A percentile compares a stretch with the other conserved stretches of the same genome.
phyloP scores from a whole-genome alignment of 2,113 vertebrate genomes.

The Burhinus oedicnemus region DNA sequence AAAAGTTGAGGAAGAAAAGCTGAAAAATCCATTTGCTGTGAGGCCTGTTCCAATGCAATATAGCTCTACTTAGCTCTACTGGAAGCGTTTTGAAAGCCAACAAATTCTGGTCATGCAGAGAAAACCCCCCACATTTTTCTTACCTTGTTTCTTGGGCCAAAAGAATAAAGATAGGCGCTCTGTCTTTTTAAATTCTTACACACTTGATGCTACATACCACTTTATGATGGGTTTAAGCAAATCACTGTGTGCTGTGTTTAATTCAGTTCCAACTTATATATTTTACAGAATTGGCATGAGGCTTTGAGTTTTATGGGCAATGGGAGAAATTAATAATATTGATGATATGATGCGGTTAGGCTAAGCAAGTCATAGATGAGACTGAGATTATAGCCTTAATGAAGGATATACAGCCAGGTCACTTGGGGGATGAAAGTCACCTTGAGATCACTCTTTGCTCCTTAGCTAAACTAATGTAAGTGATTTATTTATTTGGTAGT shows the following conservation, averaged over 20 bases:
- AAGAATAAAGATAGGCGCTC: neutral
- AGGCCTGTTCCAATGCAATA: neutral
- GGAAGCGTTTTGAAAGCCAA: neutral
- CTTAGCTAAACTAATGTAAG: neutral
- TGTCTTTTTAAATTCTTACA: neutral
- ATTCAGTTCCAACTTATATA: neutral
- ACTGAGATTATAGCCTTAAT: neutral
- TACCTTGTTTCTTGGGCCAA: neutral
- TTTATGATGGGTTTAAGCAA: neutral
- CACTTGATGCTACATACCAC: neutral
- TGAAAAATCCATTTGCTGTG: no score
- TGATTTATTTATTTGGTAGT: neutral
- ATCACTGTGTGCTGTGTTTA: neutral
- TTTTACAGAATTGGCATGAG: neutral
- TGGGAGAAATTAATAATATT: neutral
- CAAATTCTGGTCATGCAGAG: neutral
- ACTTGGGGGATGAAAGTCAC: neutral
- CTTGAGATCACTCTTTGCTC: neutral
- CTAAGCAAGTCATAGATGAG: neutral
- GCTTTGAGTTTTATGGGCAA: neutral
- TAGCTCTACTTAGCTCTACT: neutral
- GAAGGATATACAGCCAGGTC: neutral
- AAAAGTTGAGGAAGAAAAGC: neutral
- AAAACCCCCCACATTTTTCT: accelerated
- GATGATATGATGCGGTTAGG: neutral